Evolutionary conservation across 2,113 vertebrate species (phyloP), one percentile per base, ranked within the genome.

Genomic region (Bambusicola thoracicus): DNA sequence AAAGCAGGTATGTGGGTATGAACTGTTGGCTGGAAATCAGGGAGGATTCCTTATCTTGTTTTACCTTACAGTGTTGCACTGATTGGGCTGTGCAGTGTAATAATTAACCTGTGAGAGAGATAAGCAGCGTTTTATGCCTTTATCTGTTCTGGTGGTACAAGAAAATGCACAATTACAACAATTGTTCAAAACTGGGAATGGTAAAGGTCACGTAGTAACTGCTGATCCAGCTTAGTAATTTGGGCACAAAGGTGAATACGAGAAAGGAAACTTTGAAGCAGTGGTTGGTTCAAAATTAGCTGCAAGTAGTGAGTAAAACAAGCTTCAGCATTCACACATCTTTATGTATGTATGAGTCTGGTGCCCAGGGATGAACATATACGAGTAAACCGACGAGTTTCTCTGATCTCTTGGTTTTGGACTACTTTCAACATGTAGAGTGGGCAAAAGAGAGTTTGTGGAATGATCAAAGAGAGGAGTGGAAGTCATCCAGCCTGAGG

Each of bases 21-120:
- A 36, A 30, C 7, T 53, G 6, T 21, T 4, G 20, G 29, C 69
- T 44, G 0, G 2, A 11, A 41, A 51, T 24, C 2, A 0, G 25
- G 73, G 85, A 19, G 43, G 74, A 9, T 76, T 79, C 29, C 6
- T 34, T 25, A 48, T 67, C 18, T 8, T 0, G 0, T 32, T 82
- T 8, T 6, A 34, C 46, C 41, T 51, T 41, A 11, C 0, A 1
- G 13, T 2, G 6, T 58, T 51, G 40, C 30, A 24, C 22, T 0
- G 0, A 8, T 36, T 11, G 58, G 30, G 40, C 30, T 65, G 19
- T 10, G 61, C 17, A 7, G 36, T 34, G 32, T 59, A 48, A 32
- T 86, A 29, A 59, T 69, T 81, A 58, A 62, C n/a, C 41, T 4
- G n/a, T 19, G 40, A 36, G 63, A 90, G 46, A 56, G 34, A 11